Percentiles rank a stretch among this genome's conserved stretches.
These are phyloP conservation scores for Sebastes miniatus DNA, from an alignment of 2,797 vertebrate species.

Conservation along the genomic window DNA sequence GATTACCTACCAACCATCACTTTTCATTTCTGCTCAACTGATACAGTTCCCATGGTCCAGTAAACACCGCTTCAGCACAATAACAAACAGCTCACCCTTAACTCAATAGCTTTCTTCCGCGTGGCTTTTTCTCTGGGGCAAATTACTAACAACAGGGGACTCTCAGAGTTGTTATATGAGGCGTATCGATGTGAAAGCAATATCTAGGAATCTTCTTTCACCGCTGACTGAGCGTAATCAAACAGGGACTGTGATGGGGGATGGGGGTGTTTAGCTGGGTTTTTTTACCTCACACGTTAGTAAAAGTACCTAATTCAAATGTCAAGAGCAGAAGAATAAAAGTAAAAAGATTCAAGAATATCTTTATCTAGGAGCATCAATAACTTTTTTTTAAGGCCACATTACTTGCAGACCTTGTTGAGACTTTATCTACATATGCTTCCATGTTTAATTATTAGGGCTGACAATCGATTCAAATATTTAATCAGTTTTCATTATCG, in stretches of 20 bases:
- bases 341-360: not conserved
- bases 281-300: not conserved
- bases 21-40: slow-evolving; percentile 38
- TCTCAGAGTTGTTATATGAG: slow-evolving; percentile 41
- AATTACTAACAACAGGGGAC: slow-evolving; percentile 41
- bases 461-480: too few species aligned
- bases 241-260: not conserved
- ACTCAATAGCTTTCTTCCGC: slow-evolving; percentile 28
- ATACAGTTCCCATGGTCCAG: slow-evolving; percentile 36
- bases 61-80: slow-evolving; percentile 46
- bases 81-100: slow-evolving; percentile 47
- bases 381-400: not conserved
- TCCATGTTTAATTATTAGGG: not conserved
- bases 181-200: slow-evolving; percentile 31
- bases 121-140: slow-evolving; percentile 22
- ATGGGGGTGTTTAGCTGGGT: not conserved
- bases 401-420: not conserved
- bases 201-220: slow-evolving; percentile 37
- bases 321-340: not conserved
- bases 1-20: slow-evolving; percentile 24
- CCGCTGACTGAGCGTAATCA: slow-evolving; percentile 32
- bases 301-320: not conserved
- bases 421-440: not conserved
- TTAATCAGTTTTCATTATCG: too few species aligned
- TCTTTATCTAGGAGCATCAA: not conserved